These are phyloP conservation scores for Eurois occulta DNA, from an alignment of 2,888 invertebrate species.

Conservation along the genomic window DNA sequence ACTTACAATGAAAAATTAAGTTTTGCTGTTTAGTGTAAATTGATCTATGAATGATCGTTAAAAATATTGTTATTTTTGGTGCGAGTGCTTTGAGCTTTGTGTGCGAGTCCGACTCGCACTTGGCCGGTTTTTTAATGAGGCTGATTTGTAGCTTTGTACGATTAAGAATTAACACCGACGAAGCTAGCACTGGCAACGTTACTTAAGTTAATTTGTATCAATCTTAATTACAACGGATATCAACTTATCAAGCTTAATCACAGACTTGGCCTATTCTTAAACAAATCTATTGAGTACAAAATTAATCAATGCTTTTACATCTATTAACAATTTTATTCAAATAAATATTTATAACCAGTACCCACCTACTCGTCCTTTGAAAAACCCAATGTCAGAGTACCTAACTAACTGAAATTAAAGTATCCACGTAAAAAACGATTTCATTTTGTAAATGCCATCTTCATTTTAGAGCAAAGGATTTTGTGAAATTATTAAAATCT, in stretches of 20 bases:
- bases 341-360: constrained; percentile 11
- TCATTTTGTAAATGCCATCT: constrained; percentile 16
- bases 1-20: not conserved
- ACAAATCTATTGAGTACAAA: not conserved
- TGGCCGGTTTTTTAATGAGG: not conserved
- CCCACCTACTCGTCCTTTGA: not conserved
- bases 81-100: too few relatives aligned
- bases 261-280: not conserved
- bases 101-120: not conserved
- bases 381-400: constrained; percentile 33
- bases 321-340: constrained; percentile 25
- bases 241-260: not conserved
- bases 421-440: constrained; percentile 25
- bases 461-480: constrained; percentile 38
- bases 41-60: not conserved
- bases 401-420: constrained; percentile 33
- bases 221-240: constrained; percentile 5
- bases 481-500: constrained; percentile 39
- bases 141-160: not conserved
- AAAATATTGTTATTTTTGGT: not conserved
- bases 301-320: not conserved
- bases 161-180: not conserved
- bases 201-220: constrained; percentile 13
- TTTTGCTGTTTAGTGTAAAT: not conserved
- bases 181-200: not conserved